Base-by-base conservation (phyloP, 2,797 vertebrate species). In the Cryptoblepharus egeriae region DNA sequence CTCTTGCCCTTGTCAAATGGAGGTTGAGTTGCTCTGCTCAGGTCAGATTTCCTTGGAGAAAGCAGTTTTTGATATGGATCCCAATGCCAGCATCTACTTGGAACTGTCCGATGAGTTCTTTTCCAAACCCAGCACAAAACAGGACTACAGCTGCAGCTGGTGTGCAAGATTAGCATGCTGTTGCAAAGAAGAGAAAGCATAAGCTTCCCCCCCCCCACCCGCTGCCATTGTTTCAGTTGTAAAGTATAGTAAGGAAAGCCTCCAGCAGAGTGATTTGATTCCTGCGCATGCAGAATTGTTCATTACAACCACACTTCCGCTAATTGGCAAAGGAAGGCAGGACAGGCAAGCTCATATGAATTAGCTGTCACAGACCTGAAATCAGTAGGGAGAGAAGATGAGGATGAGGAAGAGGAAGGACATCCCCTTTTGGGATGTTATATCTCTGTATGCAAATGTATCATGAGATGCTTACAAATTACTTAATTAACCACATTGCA, bases 31-130 rank as follows among this genome's bases (percentile, higher is more conserved):
- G 24, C 73, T 45, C 24, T 12, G 11, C 52, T 60, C 73, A 60
- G 65, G 64, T 76, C 80, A 69, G 64, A 76, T 82, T 68, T 68
- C 73, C 20, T 49, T 60, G 52, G 75, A 75, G 35, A 68, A 68
- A 22, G 37, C 52, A 75, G 37, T 22, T 49, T 45, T 65, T 42
- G n/a, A n/a, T 45, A 45, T 52, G 58, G 20, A 15, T 72, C 30
- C 16, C 79, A 32, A 12, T 28, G n/a, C 52, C 73, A 67, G 49
- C 63, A 67, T 58, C 35, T 32, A 81, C 18, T 32, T 32, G 55
- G 55, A 5, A n/a, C 57, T 20, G 55, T 49, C 65, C 39, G 35
- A 45, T 22, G 42, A 5, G 30, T 63, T 26, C n/a, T 80, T 49
- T 72, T 37, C 78, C 58, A 60, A 63, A 35, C 57, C 10, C 49